Conservation (phyloP, 1,140 invertebrate genomes). For the Lasioglossum albipes region DNA sequence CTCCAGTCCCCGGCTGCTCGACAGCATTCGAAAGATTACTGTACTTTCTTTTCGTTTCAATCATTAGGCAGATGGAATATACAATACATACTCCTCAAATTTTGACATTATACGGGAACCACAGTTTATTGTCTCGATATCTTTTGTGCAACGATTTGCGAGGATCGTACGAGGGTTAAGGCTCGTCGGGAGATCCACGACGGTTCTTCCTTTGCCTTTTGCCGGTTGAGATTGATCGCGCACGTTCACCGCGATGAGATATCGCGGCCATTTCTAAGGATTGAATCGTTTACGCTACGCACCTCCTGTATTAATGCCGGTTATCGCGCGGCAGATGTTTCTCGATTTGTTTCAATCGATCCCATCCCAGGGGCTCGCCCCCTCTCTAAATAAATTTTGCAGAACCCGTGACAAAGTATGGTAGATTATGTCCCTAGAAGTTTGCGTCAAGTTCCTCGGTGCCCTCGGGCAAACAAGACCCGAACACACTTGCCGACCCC, state of each 20-base stretch:
- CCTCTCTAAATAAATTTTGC: neutral
- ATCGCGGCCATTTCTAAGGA: neutral
- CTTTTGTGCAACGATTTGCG: neutral
- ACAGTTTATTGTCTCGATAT: too few relatives aligned
- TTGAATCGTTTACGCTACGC: neutral
- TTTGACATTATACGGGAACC: too few relatives aligned
- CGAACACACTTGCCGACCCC: too few relatives aligned
- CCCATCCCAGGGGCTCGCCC: neutral
- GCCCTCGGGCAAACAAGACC: too few relatives aligned
- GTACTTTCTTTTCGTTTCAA: too few relatives aligned
- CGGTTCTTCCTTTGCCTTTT: constrained; percentile 19
- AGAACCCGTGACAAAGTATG: neutral
- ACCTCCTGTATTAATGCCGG: neutral
- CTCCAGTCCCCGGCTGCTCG: too few relatives aligned
- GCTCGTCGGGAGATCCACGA: neutral
- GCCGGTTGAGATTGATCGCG: constrained; percentile 16
- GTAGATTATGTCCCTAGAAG: neutral
- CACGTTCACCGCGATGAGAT: neutral
- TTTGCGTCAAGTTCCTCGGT: neutral
- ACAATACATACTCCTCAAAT: too few relatives aligned
- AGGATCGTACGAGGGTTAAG: neutral
- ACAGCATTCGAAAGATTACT: too few relatives aligned
- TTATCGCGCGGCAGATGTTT: too few relatives aligned
- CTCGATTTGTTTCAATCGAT: neutral
- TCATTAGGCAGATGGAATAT: too few relatives aligned